Base-by-base conservation (phyloP, 2,113 vertebrate species). In the Casuarius casuarius region DNA sequence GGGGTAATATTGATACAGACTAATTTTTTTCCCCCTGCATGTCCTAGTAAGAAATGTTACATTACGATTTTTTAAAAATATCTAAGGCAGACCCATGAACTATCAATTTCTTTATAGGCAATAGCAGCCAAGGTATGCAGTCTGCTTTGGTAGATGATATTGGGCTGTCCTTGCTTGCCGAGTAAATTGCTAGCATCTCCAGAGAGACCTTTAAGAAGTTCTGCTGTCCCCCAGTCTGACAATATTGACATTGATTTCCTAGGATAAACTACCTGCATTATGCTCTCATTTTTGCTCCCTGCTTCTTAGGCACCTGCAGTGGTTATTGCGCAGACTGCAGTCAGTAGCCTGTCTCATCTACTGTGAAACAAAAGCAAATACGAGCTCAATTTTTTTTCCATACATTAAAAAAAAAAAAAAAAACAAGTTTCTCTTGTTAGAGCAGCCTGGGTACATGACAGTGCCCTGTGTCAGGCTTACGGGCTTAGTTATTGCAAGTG, bases 391-490 rank as follows among this genome's bases (percentile, higher is more conserved):
- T 33, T 11, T 78, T 88, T 93, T 93, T 87, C 86, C 86, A 35
- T 58, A 40, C 78, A 59, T 92, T 58, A 17, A 58, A 58, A 58
- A 58, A 56, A 17, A 29, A 29, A 56, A 56, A 56, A 25, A 56
- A 89, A 93, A 96, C 38, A 71, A 22, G 44, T 92, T 94, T 68
- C 63, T 95, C 83, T 94, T 84, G 73, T 94, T 96, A 92, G 90
- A 79, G 78, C 78, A 90, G 95, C 81, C 82, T 94, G 85, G 58
- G 75, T 62, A 10, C 31, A 12, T 70, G 71, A 79, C 75, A 54
- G 40, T 78, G 77, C 51, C 56, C 59, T 88, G 48, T 66, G 44
- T 62, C 73, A 75, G 40, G 44, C 33, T 77, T 80, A 31, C 29
- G 31, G 59, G 29, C 81, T 75, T 72, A 0, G 0, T 84, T 84